Percentiles rank a stretch among this genome's conserved stretches.
Evolutionary conservation across 2,888 invertebrate species (phyloP).

Genomic region (Pseudolycoriella hygida): DNA sequence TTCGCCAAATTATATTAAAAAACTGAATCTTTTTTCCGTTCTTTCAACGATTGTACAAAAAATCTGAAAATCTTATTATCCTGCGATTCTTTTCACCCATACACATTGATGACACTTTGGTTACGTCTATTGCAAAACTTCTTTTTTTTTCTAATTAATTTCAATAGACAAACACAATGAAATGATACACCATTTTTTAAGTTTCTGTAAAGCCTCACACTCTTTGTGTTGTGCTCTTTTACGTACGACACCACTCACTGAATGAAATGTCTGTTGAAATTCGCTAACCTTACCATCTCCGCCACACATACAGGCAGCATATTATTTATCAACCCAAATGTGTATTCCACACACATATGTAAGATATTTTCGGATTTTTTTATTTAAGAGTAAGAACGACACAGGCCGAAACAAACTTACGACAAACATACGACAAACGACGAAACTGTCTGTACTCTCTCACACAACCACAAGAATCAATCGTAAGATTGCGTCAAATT

Average conservation of each 20-base stretch:
- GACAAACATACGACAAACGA: not conserved
- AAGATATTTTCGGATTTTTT: too few species aligned
- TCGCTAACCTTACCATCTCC: conserved; percentile 4
- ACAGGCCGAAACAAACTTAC: not conserved
- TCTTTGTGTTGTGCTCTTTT: conserved; percentile 2
- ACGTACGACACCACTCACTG: conserved; percentile 4
- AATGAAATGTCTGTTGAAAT: conserved; percentile 6
- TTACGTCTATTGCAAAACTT: too few species aligned
- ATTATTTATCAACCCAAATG: not conserved
- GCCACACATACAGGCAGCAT: not conserved
- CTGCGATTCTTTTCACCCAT: too few species aligned
- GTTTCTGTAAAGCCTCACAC: not conserved
- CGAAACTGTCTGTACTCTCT: not conserved
- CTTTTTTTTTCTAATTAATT: not conserved
- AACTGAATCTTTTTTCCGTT: too few species aligned
- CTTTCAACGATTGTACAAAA: too few species aligned
- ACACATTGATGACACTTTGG: too few species aligned
- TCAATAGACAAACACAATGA: not conserved
- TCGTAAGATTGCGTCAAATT: not conserved
- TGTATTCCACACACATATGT: not conserved
- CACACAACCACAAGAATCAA: not conserved
- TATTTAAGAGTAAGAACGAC: not conserved
- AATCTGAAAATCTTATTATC: too few species aligned
- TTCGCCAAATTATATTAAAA: too few species aligned
- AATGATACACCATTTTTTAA: not conserved